Percentiles rank a stretch among this genome's conserved stretches.
These are phyloP conservation scores for Zoanthus sansibaricus DNA, from an alignment of 92 coral and sea anemone species.

Conservation along the genomic window DNA sequence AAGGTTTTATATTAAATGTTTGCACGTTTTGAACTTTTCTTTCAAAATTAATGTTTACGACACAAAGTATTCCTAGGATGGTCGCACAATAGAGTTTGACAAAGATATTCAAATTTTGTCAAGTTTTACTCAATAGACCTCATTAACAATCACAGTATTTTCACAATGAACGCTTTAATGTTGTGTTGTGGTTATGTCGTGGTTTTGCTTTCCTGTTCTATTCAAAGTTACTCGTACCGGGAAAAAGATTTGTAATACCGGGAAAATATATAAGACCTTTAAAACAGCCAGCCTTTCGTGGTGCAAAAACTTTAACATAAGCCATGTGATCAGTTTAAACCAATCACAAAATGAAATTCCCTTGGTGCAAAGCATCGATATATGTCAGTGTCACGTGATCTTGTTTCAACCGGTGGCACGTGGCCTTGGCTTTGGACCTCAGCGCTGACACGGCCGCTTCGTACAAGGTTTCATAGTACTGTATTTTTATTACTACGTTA, in stretches of 20 bases:
- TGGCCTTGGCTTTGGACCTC: constrained; percentile 92
- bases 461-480: constrained; percentile 44
- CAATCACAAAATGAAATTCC: constrained; percentile 19
- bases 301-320: background rate
- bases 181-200: constrained; percentile 9
- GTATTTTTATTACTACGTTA: constrained; percentile 42
- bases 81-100: background rate
- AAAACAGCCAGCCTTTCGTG: background rate
- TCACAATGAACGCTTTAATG: background rate
- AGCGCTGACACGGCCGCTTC: constrained; percentile 55
- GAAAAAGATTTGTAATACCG: background rate
- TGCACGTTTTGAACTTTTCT: no score
- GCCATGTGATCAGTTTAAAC: constrained; percentile 22
- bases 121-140: background rate
- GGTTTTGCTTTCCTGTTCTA: background rate
- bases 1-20: no score
- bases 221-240: background rate
- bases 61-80: no score
- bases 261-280: background rate
- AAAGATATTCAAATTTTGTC: constrained; percentile 32
- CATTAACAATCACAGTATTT: constrained; percentile 27
- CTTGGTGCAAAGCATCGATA: constrained; percentile 57
- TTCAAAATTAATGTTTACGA: no score
- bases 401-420: constrained; percentile 95
- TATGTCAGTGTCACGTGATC: constrained; percentile 95